phyloP scores from a whole-genome alignment of 2,113 vertebrate species.

The Hiodon alosoides region DNA sequence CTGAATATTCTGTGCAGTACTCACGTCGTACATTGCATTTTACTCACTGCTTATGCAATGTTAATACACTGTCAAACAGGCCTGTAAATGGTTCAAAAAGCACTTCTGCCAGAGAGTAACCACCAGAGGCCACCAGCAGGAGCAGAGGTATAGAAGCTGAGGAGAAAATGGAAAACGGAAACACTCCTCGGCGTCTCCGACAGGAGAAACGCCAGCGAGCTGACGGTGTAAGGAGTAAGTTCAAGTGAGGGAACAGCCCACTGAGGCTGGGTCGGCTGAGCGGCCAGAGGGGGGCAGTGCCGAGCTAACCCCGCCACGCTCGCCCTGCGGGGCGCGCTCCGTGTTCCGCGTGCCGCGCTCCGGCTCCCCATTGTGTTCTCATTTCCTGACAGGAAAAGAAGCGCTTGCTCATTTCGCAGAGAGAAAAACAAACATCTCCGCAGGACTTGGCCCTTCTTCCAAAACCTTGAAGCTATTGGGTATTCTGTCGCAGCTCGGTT shows the following conservation, averaged over 20 bases:
- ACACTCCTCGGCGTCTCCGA: background rate
- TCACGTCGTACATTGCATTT: background rate
- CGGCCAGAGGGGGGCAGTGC: too few relatives aligned
- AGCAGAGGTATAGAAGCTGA: background rate
- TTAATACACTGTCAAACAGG: background rate
- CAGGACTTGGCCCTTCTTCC: slow-evolving; percentile 7
- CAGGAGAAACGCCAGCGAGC: too few relatives aligned
- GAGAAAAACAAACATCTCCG: slow-evolving; percentile 15
- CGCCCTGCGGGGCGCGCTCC: slow-evolving; percentile 16
- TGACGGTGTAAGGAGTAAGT: too few relatives aligned
- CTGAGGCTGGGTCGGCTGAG: too few relatives aligned
- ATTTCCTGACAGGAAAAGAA: slow-evolving; percentile 49
- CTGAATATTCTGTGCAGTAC: background rate
- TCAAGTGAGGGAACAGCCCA: too few relatives aligned
- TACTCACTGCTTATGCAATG: background rate
- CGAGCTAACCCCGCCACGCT: background rate
- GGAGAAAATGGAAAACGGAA: background rate
- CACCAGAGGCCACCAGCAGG: background rate
- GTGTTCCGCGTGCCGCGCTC: slow-evolving; percentile 19
- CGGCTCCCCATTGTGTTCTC: slow-evolving; percentile 41
- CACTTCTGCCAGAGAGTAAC: background rate
- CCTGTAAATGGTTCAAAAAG: background rate
- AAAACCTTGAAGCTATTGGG: slow-evolving; percentile 6
- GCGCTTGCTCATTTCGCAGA: slow-evolving; percentile 26
- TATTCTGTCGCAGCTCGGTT: slow-evolving; percentile 1